Base-by-base conservation (phyloP, 2,888 invertebrate species). In the Sesamia inferens region DNA sequence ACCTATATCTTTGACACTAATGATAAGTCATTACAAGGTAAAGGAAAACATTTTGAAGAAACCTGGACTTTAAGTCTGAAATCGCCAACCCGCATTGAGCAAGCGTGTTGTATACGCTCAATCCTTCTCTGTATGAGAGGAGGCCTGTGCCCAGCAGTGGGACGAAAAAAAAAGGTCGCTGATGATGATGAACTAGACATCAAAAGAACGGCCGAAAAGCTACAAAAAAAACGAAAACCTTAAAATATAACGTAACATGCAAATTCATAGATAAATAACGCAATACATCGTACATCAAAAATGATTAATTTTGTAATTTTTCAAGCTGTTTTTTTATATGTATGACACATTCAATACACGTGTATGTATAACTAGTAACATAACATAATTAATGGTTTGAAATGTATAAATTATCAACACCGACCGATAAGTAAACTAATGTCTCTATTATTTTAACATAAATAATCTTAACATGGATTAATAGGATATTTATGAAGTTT, bases 401-500 rank as follows among this genome's bases (percentile, higher is more conserved):
- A 79, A 79, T 68, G 61, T 55, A 83, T 79, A 76, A 83, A 79
- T 82, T 80, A 76, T 68, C 70, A 67, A 69, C 73, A 68, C 31
- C 54, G 22, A 71, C 69, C 63, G 54, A 57, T 72, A 19, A 48
- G 13, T 65, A 75, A 83, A 74, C 81, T 74, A 22, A 82, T 81
- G 73, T 65, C 74, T 84, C 84, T 78, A 82, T 82, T 80, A 80
- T 78, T 72, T 82, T 83, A 83, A 88, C 85, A 91, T 88, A 89
- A 90, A 90, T 86, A 89, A 82, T 85, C 79, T 82, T 85, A 83
- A 70, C 81, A 59, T 57, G 66, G 70, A 79, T 81, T 76, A 81
- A 76, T 76, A 54, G 72, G 42, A 19, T 74, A 69, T 65, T 51
- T 68, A 78, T 54, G 4, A 54, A 54, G 63, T 48, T 62, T 68